phyloP scores from a whole-genome alignment of 2,113 vertebrate species.

The Antennarius striatus region DNA sequence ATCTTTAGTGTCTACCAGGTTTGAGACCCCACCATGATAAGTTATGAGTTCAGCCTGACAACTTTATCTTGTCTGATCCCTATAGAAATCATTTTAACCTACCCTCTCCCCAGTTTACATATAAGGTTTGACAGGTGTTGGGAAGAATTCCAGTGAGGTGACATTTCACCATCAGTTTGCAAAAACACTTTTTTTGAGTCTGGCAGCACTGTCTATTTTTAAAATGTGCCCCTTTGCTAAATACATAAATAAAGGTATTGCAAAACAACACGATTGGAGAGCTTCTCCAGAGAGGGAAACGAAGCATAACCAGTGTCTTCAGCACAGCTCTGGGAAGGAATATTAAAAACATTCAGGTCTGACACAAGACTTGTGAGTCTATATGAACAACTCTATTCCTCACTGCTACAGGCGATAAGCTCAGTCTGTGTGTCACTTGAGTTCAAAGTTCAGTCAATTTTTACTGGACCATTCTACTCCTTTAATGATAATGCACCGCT shows the following conservation, averaged over 20 bases:
- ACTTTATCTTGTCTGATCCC: conserved; percentile 4
- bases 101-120: neutral
- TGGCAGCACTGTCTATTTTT: conserved; percentile 55
- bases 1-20: too few species aligned
- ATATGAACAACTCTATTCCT: conserved; percentile 13
- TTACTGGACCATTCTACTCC: neutral
- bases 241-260: conserved; percentile 42
- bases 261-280: conserved; percentile 35
- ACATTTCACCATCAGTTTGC: conserved; percentile 26
- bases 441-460: conserved; percentile 38
- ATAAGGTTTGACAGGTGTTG: conserved; percentile 17
- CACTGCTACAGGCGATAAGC: conserved; percentile 15
- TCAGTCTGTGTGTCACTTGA: conserved; percentile 22
- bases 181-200: conserved; percentile 45
- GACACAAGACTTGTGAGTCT: conserved; percentile 13
- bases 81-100: neutral
- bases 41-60: neutral
- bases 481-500: conserved; percentile 26
- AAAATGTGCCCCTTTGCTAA: conserved; percentile 45
- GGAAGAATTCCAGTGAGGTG: conserved; percentile 9
- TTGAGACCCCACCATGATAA: too few species aligned
- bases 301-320: conserved; percentile 42
- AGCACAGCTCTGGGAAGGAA: conserved; percentile 8
- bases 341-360: conserved; percentile 38
- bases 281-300: conserved; percentile 37